Evolutionary conservation across 2,888 invertebrate genomes (phyloP).

Genomic region (Cryptus armator): DNA sequence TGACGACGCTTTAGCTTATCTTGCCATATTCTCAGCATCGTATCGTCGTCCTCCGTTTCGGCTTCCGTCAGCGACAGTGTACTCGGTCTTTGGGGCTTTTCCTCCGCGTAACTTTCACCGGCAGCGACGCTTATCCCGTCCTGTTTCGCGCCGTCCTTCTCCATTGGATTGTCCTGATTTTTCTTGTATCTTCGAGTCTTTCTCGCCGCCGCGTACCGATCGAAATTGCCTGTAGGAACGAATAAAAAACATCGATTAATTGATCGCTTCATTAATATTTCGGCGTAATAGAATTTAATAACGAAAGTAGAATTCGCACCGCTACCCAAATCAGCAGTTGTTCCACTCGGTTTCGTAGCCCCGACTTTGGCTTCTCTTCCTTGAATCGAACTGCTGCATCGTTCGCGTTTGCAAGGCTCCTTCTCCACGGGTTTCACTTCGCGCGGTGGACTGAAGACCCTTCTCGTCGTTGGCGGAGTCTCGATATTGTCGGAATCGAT

Average conservation of each 20-base stretch:
- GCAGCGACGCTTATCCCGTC: conserved; percentile 55
- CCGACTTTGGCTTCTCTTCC: conserved; percentile 74
- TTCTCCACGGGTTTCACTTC: conserved; percentile 86
- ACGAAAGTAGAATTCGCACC: conserved; percentile 70
- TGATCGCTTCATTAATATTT: neutral
- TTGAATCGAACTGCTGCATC: conserved; percentile 80
- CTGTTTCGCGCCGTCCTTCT: conserved; percentile 65
- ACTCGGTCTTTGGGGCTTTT: conserved; percentile 77
- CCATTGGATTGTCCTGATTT: conserved; percentile 81
- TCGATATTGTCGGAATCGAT: conserved; percentile 96
- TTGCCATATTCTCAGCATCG: conserved; percentile 89
- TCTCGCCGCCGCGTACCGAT: conserved; percentile 93
- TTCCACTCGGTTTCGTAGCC: conserved; percentile 70
- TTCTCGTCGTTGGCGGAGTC: conserved; percentile 93
- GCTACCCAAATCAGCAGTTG: conserved; percentile 79
- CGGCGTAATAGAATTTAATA: neutral
- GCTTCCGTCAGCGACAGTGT: conserved; percentile 73
- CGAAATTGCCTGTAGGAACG: conserved; percentile 89
- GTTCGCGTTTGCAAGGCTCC: conserved; percentile 81
- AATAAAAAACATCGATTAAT: conserved; percentile 7
- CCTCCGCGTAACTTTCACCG: conserved; percentile 61
- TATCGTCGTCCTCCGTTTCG: conserved; percentile 71
- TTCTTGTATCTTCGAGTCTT: conserved; percentile 93
- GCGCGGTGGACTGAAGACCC: conserved; percentile 89
- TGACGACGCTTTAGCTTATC: conserved; percentile 88